These are phyloP conservation scores for Panagrolaimus sp. DNA, from an alignment of 1,140 invertebrate genomes.

Conservation along the genomic window DNA sequence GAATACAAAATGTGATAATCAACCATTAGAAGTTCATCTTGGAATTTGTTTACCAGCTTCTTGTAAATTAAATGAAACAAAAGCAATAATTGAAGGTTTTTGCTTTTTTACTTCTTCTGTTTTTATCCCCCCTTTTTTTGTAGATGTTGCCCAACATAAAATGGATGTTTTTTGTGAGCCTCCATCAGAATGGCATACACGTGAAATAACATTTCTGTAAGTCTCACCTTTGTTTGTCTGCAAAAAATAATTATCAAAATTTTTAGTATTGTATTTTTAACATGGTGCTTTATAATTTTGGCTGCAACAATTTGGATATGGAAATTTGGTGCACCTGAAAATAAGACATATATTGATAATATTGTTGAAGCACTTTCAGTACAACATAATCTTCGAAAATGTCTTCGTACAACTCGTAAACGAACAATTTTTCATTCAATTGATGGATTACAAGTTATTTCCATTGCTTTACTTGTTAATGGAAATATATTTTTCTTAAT, in stretches of 20 bases:
- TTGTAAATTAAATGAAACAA: constrained; percentile 31
- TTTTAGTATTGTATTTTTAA: not conserved
- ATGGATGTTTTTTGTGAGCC: constrained; percentile 33
- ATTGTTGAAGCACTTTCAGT: constrained; percentile 25
- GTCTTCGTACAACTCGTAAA: constrained; percentile 35
- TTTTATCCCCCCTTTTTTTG: constrained; percentile 14
- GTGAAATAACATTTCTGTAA: constrained; percentile 27
- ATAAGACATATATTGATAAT: not conserved
- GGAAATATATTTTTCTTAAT: constrained; percentile 34
- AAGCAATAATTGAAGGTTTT: constrained; percentile 34
- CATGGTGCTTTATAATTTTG: not conserved
- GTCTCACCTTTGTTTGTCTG: not conserved
- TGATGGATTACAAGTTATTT: constrained; percentile 34
- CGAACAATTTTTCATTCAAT: constrained; percentile 24
- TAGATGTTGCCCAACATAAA: constrained; percentile 37
- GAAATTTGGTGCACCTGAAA: not conserved
- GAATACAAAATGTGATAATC: constrained; percentile 14
- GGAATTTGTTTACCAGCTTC: constrained; percentile 38
- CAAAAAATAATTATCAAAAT: not conserved
- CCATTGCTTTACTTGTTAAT: constrained; percentile 30
- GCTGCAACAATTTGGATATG: not conserved
- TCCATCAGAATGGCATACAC: constrained; percentile 27
- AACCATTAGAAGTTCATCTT: constrained; percentile 32
- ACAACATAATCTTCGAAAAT: constrained; percentile 31
- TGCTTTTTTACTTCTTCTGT: not conserved